phyloP scores from a whole-genome alignment of 2,888 invertebrate genomes.

The Apodemia mormo region DNA sequence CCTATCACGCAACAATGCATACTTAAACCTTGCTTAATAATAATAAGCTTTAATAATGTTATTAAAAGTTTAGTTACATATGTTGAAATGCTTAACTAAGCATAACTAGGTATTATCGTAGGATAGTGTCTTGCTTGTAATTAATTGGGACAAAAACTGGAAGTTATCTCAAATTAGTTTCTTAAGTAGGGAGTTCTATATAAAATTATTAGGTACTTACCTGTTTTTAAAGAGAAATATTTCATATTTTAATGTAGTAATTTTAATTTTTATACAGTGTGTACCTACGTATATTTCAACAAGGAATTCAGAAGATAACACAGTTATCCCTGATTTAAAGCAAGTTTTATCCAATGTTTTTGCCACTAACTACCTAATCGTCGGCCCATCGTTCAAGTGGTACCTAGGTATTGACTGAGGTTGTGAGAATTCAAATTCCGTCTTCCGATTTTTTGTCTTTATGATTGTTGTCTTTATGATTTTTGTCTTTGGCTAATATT shows the following conservation, averaged over 20 bases:
- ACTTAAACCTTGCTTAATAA: not conserved
- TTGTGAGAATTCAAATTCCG: too few species aligned
- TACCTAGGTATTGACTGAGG: too few species aligned
- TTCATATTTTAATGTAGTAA: not conserved
- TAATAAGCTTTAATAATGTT: not conserved
- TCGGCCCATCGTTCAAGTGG: too few species aligned
- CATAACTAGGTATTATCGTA: not conserved
- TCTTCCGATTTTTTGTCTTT: too few species aligned
- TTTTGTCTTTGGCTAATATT: too few species aligned
- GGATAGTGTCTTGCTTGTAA: not conserved
- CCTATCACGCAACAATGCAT: not conserved
- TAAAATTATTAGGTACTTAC: not conserved
- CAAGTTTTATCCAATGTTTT: too few species aligned
- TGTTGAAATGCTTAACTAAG: constrained; percentile 4
- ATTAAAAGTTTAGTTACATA: not conserved
- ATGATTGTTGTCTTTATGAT: too few species aligned
- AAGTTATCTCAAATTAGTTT: not conserved
- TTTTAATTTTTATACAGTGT: too few species aligned
- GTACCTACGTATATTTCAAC: too few species aligned
- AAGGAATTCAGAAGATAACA: too few species aligned
- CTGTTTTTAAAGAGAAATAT: not conserved
- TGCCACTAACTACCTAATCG: too few species aligned
- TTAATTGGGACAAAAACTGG: not conserved
- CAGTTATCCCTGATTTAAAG: too few species aligned
- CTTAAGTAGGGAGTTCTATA: not conserved